phyloP scores from a whole-genome alignment of 2,797 vertebrate genomes.

The Paguma larvata region DNA sequence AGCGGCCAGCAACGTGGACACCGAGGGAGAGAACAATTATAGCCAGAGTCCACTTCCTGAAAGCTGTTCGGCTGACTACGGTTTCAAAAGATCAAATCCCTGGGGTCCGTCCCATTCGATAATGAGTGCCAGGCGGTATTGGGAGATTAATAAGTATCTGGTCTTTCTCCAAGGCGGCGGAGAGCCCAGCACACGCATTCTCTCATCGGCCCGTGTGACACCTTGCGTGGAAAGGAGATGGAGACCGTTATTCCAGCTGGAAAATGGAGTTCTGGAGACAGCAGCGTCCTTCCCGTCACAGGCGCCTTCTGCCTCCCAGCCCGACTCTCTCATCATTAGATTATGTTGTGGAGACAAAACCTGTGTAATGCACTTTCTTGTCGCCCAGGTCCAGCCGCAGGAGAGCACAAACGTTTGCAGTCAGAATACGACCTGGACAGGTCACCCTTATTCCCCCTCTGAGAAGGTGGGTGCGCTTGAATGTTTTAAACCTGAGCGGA shows the following conservation, averaged over 20 bases:
- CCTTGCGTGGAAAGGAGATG: neutral
- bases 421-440: neutral
- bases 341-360: too few species aligned
- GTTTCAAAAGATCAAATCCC: neutral
- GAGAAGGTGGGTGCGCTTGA: neutral
- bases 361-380: neutral
- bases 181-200: rapidly evolving
- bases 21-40: neutral
- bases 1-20: neutral
- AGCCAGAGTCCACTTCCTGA: neutral
- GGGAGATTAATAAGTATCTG: neutral
- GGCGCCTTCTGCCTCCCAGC: neutral
- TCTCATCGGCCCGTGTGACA: neutral
- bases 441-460: too few species aligned
- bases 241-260: neutral
- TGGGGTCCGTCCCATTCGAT: neutral
- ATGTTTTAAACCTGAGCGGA: neutral
- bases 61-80: neutral
- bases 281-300: neutral
- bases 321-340: rapidly evolving
- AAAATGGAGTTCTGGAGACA: neutral
- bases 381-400: neutral
- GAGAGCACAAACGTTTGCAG: neutral
- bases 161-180: neutral
- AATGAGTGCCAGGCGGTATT: neutral